Conservation (phyloP, 2,888 invertebrate species). For the Blera fallax region DNA sequence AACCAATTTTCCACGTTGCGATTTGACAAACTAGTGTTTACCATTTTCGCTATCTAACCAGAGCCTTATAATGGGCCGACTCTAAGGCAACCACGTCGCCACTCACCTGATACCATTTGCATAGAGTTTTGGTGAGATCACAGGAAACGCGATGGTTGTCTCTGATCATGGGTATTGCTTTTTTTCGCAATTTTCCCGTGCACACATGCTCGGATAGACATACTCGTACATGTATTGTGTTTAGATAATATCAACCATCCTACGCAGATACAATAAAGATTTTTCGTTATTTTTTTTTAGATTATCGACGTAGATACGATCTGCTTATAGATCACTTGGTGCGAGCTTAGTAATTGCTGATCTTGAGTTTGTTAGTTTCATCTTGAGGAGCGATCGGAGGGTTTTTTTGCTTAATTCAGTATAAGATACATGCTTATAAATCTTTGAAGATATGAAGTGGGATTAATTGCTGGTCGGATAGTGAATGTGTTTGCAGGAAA, state of each 20-base stretch:
- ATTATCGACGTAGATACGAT: constrained; percentile 22
- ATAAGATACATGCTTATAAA: background rate
- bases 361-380: constrained; percentile 17
- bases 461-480: background rate
- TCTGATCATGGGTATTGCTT: constrained; percentile 2
- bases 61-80: constrained; percentile 46
- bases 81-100: constrained; percentile 42
- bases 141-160: constrained; percentile 71
- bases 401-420: background rate
- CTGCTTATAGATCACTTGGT: background rate
- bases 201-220: background rate
- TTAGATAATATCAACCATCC: constrained; percentile 15
- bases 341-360: constrained; percentile 31
- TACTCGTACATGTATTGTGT: background rate
- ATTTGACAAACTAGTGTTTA: constrained; percentile 70
- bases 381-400: background rate
- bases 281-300: background rate
- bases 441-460: background rate
- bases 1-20: constrained; percentile 66
- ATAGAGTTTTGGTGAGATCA: constrained; percentile 73
- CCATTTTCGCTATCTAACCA: constrained; percentile 58
- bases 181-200: constrained; percentile 2
- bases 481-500: background rate
- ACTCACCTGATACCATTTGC: constrained; percentile 67
- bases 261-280: constrained; percentile 21